phyloP scores from a whole-genome alignment of 2,113 vertebrate genomes.

The Recurvirostra avosetta region DNA sequence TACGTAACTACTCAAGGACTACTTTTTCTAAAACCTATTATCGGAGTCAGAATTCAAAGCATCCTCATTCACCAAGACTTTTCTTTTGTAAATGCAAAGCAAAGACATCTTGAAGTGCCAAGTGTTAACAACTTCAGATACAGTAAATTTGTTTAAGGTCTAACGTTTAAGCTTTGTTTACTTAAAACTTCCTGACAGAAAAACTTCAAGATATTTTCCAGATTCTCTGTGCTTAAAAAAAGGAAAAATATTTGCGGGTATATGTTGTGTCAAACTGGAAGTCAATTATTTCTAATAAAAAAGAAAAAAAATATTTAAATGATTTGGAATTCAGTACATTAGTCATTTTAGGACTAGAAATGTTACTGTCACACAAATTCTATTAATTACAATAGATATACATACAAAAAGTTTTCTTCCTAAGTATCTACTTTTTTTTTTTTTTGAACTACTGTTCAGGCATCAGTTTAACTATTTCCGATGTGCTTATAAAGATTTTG shows the following conservation, averaged over 20 bases:
- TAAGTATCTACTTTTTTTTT: not conserved
- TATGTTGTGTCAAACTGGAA: not conserved
- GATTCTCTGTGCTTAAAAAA: not conserved
- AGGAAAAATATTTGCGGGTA: not conserved
- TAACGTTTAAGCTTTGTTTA: not conserved
- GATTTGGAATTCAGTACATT: not conserved
- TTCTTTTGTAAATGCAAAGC: not conserved
- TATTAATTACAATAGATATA: not conserved
- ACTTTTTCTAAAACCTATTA: not conserved
- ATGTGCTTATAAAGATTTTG: not conserved
- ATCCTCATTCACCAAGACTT: not conserved
- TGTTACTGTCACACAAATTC: not conserved
- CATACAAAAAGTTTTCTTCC: not conserved
- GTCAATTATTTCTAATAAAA: not conserved
- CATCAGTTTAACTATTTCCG: not conserved
- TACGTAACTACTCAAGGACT: not conserved
- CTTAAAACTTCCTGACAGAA: not conserved
- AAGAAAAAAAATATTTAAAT: not conserved
- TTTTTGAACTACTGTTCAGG: not conserved
- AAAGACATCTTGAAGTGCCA: not conserved
- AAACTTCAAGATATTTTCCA: not conserved
- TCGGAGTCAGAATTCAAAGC: not conserved
- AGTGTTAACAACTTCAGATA: not conserved
- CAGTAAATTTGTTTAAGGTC: not conserved
- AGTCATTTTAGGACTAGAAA: not conserved